Evolutionary conservation across 1,140 invertebrate genomes (phyloP).

Genomic region (Drosophila bocqueti): DNA sequence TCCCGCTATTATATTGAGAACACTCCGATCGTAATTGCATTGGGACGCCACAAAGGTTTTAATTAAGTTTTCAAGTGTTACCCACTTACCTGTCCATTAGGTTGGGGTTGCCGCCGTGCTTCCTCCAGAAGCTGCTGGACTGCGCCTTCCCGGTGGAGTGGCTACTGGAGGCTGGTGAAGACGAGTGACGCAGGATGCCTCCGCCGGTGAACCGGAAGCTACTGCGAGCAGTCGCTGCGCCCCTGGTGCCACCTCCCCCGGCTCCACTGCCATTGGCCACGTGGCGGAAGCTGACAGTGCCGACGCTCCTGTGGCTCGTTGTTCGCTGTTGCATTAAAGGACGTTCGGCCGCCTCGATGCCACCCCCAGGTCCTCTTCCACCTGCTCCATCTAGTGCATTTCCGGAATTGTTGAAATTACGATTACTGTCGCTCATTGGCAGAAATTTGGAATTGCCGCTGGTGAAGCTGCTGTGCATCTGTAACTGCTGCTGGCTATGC

Average conservation of each 20-base stretch:
- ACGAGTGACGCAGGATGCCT: conserved; percentile 74
- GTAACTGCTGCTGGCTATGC: conserved; percentile 84
- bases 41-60: conserved; percentile 2
- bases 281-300: conserved; percentile 62
- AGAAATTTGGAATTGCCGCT: conserved; percentile 63
- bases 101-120: conserved; percentile 77
- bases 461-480: conserved; percentile 73
- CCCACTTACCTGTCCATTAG: conserved; percentile 76
- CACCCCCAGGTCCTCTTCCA: conserved; percentile 2
- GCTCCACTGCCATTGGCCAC: conserved; percentile 44
- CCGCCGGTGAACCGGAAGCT: conserved; percentile 68
- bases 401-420: conserved; percentile 60
- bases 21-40: conserved; percentile 17
- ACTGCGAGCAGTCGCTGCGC: conserved; percentile 40
- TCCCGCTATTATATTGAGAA: background rate
- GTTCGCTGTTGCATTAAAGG: conserved; percentile 55
- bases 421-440: conserved; percentile 63
- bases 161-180: conserved; percentile 40
- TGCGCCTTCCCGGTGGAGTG: conserved; percentile 43
- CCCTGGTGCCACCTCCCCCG: conserved; percentile 22
- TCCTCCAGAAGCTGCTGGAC: conserved; percentile 70
- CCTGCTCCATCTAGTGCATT: conserved; percentile 3
- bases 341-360: conserved; percentile 42
- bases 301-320: conserved; percentile 44
- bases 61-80: conserved; percentile 47